A percentile compares a stretch with the other conserved stretches of the same genome.
Evolutionary conservation across 2,797 vertebrate species (phyloP).

Genomic region (Neosalanx taihuensis): DNA sequence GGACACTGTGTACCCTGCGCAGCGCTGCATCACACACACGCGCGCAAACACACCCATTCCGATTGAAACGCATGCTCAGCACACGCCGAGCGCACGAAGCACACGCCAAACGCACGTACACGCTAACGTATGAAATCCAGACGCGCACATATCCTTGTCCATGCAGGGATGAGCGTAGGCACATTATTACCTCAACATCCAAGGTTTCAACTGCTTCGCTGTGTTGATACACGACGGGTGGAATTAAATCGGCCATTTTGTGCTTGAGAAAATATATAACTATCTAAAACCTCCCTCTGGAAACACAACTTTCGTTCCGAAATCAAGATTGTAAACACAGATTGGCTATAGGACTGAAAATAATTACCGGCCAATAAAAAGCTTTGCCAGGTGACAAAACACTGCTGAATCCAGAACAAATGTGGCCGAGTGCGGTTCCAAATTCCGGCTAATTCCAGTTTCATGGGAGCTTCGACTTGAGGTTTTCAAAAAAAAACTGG

Average conservation of each 20-base stretch:
- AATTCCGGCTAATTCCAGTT: conserved; percentile 30
- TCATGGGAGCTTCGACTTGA: conserved; percentile 34
- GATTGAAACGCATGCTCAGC: too few species aligned
- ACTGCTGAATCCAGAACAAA: conserved; percentile 44
- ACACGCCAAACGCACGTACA: not conserved
- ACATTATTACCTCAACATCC: not conserved
- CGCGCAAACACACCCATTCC: not conserved
- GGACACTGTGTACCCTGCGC: conserved; percentile 37
- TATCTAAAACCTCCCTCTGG: conserved; percentile 32
- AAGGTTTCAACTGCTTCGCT: not conserved
- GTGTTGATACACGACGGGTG: not conserved
- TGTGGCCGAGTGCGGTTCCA: conserved; percentile 38
- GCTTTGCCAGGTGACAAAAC: conserved; percentile 35
- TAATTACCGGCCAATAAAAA: conserved; percentile 39
- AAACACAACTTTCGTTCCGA: conserved; percentile 47
- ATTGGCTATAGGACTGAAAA: conserved; percentile 42
- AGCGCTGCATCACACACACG: not conserved
- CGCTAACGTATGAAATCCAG: too few species aligned
- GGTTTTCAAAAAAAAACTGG: conserved; percentile 42
- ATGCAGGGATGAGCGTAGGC: not conserved
- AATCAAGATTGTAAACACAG: conserved; percentile 56
- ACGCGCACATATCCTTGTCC: too few species aligned
- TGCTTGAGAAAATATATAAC: conserved; percentile 1
- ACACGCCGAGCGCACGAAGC: not conserved
- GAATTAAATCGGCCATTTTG: not conserved